Conservation (phyloP, 2,888 invertebrate species). For the Leucozona laternaria region DNA sequence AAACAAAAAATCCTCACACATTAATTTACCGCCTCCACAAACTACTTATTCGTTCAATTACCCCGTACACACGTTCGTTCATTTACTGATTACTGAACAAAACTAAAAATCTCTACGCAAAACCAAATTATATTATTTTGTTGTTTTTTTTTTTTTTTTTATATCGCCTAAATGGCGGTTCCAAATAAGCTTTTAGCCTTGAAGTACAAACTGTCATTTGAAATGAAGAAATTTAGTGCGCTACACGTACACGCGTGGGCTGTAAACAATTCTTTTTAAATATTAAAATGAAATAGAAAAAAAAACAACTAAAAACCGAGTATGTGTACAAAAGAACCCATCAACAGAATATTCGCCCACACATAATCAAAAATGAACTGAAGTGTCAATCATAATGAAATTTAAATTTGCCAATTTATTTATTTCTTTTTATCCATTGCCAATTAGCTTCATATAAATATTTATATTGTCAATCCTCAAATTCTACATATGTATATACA, state of each 20-base stretch:
- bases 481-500: not conserved
- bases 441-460: not conserved
- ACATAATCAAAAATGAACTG: conserved; percentile 15
- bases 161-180: conserved; percentile 12
- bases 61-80: conserved; percentile 34
- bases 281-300: conserved; percentile 4
- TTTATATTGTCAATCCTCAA: not conserved
- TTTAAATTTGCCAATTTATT: conserved; percentile 53
- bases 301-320: not conserved
- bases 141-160: conserved; percentile 15
- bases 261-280: conserved; percentile 40
- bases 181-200: conserved; percentile 43
- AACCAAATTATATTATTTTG: conserved; percentile 1
- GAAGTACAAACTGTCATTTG: conserved; percentile 34
- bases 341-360: conserved; percentile 43
- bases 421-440: conserved; percentile 16
- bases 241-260: conserved; percentile 21
- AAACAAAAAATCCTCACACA: conserved; percentile 7
- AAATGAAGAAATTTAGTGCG: conserved; percentile 51
- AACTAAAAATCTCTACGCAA: conserved; percentile 36
- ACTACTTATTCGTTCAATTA: conserved; percentile 58
- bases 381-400: conserved; percentile 68
- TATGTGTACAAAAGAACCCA: conserved; percentile 19
- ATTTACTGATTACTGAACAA: conserved; percentile 13
- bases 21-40: conserved; percentile 16